Evolutionary conservation across 1,140 invertebrate species (phyloP).

Genomic region (Platyscapa corneri): DNA sequence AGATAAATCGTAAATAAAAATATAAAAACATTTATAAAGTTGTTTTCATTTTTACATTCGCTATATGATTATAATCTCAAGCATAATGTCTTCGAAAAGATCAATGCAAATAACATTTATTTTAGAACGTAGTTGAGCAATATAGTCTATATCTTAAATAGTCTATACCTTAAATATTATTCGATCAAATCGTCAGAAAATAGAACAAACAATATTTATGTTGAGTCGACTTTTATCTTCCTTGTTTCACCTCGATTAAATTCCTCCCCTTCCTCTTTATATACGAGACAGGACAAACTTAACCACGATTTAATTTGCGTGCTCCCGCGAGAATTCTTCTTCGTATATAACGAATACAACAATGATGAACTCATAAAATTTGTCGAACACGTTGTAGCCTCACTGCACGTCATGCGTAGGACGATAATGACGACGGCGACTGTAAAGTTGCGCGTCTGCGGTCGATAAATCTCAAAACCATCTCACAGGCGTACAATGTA

Average conservation of each 20-base stretch:
- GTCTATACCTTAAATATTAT: neutral
- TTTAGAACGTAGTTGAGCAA: neutral
- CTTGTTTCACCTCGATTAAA: slow-evolving; percentile 20
- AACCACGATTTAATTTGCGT: slow-evolving; percentile 25
- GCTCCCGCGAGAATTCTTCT: neutral
- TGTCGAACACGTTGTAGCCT: neutral
- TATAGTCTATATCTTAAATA: neutral
- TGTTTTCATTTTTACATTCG: neutral
- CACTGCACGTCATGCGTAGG: neutral
- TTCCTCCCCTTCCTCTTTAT: neutral
- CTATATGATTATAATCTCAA: neutral
- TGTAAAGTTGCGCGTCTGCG: slow-evolving; percentile 40
- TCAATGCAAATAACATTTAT: neutral
- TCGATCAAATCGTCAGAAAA: slow-evolving; percentile 10
- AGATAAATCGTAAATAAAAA: too few relatives aligned
- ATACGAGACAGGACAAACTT: neutral
- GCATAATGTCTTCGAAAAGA: neutral
- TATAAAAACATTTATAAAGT: too few relatives aligned
- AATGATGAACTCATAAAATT: slow-evolving; percentile 38
- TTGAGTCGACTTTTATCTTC: neutral
- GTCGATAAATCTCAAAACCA: slow-evolving; percentile 38
- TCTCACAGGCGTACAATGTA: neutral
- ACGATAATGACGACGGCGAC: neutral
- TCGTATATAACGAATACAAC: neutral
- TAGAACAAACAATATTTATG: neutral